Evolutionary conservation across 2,888 invertebrate genomes (phyloP).

Genomic region (Portevinia maculata): DNA sequence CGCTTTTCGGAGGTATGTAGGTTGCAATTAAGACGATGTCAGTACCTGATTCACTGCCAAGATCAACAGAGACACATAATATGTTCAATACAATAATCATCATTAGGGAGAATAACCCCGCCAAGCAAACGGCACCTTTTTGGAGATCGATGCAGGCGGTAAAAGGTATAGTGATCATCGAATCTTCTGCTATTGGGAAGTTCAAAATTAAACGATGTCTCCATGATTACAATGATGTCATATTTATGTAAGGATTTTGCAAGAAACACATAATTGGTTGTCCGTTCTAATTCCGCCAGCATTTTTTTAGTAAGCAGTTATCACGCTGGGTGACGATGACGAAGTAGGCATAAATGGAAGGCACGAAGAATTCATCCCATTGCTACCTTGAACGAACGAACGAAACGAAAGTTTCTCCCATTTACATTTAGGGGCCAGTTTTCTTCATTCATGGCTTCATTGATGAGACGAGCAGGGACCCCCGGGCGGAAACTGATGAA

Average conservation of each 20-base stretch:
- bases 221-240: slow-evolving; percentile 25
- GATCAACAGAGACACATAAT: slow-evolving; percentile 10
- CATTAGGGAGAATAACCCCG: slow-evolving; percentile 12
- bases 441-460: neutral
- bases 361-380: neutral
- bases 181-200: slow-evolving; percentile 2
- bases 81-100: slow-evolving; percentile 11
- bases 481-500: slow-evolving; percentile 16
- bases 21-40: neutral
- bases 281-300: neutral
- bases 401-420: slow-evolving; percentile 2
- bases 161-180: slow-evolving; percentile 10
- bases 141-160: slow-evolving; percentile 6
- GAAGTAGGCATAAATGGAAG: neutral
- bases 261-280: slow-evolving; percentile 14
- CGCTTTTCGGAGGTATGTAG: slow-evolving; percentile 17
- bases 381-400: neutral
- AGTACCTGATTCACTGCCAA: neutral
- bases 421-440: neutral
- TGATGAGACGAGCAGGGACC: slow-evolving; percentile 3
- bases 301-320: neutral
- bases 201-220: slow-evolving; percentile 18
- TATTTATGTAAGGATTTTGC: slow-evolving; percentile 17
- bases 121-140: neutral
- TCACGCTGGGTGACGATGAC: neutral